phyloP scores from a whole-genome alignment of 1,140 invertebrate species.

The Pinna nobilis region DNA sequence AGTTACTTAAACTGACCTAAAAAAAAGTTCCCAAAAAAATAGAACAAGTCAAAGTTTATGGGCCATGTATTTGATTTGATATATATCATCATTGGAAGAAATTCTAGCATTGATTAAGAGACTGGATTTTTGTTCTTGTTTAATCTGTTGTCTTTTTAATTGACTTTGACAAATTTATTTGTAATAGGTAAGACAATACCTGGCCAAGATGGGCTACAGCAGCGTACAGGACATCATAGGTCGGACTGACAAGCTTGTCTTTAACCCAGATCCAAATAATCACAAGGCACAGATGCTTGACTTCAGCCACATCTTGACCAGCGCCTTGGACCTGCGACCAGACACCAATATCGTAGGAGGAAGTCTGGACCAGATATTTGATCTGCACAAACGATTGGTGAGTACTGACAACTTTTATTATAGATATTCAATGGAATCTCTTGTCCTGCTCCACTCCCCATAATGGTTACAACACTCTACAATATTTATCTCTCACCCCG shows the following conservation, averaged over 20 bases:
- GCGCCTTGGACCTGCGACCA: conserved; percentile 91
- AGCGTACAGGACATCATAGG: conserved; percentile 96
- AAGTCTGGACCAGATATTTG: conserved; percentile 90
- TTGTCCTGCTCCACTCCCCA: too few species aligned
- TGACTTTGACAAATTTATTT: not conserved
- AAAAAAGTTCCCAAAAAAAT: too few species aligned
- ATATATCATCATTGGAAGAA: too few species aligned
- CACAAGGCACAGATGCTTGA: conserved; percentile 91
- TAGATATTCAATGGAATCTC: too few species aligned
- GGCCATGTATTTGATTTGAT: too few species aligned
- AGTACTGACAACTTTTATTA: conserved; percentile 10
- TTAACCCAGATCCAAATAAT: conserved; percentile 76
- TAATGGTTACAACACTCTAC: too few species aligned
- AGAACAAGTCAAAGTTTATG: too few species aligned
- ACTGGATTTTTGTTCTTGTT: too few species aligned
- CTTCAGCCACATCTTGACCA: conserved; percentile 89
- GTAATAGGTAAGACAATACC: conserved; percentile 85
- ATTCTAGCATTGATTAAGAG: too few species aligned
- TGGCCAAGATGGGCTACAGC: conserved; percentile 93
- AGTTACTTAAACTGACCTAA: too few species aligned
- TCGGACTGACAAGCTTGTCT: conserved; percentile 87
- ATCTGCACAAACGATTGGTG: conserved; percentile 87
- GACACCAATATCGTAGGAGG: conserved; percentile 94
- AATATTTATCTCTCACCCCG: too few species aligned
- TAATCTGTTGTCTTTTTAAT: not conserved